Conservation (phyloP, 2,113 vertebrate species). For the Azemiops feae region DNA sequence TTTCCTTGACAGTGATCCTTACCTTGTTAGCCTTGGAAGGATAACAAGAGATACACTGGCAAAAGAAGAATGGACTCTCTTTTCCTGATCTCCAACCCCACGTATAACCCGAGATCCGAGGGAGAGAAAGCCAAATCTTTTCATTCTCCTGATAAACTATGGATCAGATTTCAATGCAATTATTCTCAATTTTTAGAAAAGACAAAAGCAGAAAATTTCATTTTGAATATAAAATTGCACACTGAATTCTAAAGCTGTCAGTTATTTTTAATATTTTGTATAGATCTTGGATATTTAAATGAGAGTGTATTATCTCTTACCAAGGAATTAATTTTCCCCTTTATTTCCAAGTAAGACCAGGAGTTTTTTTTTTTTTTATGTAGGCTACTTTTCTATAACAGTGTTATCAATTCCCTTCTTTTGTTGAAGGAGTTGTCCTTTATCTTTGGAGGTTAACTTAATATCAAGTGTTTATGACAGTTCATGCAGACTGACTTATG, state of each 20-base stretch:
- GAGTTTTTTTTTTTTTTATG: background rate
- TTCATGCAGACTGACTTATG: conserved; percentile 69
- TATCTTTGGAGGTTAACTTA: conserved; percentile 68
- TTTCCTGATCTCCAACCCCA: background rate
- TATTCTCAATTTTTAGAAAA: background rate
- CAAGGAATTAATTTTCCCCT: background rate
- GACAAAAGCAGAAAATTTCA: background rate
- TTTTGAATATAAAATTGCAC: background rate
- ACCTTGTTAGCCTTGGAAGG: background rate
- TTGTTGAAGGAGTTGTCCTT: conserved; percentile 62
- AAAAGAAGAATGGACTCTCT: background rate
- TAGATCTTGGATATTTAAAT: background rate
- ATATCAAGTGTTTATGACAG: conserved; percentile 76
- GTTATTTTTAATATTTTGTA: background rate
- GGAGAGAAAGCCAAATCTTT: background rate
- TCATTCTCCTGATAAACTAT: background rate
- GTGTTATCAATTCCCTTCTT: conserved; percentile 56
- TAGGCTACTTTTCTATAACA: conserved; percentile 17
- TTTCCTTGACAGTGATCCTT: background rate
- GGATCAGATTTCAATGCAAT: background rate
- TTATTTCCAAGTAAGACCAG: conserved; percentile 4
- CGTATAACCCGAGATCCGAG: background rate
- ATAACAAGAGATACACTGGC: background rate
- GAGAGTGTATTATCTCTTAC: background rate
- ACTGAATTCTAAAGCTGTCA: background rate